Conservation (phyloP, 1,140 invertebrate species). For the Drosophila rufa region DNA sequence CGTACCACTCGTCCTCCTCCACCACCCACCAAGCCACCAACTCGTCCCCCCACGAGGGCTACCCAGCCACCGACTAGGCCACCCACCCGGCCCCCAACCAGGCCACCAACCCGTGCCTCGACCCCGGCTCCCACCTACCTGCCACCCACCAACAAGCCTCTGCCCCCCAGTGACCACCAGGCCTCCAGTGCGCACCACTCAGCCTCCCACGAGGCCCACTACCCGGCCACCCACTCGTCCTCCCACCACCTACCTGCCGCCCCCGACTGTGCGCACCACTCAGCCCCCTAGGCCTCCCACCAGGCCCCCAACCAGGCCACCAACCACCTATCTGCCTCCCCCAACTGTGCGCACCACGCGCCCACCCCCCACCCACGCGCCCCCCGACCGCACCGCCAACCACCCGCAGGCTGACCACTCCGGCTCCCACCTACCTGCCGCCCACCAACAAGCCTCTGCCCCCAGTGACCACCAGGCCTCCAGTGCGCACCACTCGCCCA, state of each 20-base stretch:
- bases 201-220: slow-evolving; percentile 31
- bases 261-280: slow-evolving; percentile 17
- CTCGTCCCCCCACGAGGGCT: slow-evolving; percentile 23
- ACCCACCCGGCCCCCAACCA: slow-evolving; percentile 33
- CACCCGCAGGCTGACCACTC: slow-evolving; percentile 10
- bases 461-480: slow-evolving; percentile 25
- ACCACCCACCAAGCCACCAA: slow-evolving; percentile 57
- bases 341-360: slow-evolving; percentile 17
- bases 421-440: slow-evolving; percentile 51
- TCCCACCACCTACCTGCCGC: slow-evolving; percentile 45
- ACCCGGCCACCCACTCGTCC: slow-evolving; percentile 45
- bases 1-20: slow-evolving; percentile 36
- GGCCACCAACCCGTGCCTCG: slow-evolving; percentile 31
- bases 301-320: slow-evolving; percentile 16
- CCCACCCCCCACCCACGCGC: slow-evolving; percentile 36
- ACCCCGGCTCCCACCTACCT: too few species aligned
- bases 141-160: slow-evolving; percentile 13
- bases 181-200: slow-evolving; percentile 37
- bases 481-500: slow-evolving; percentile 42
- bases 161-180: slow-evolving; percentile 23
- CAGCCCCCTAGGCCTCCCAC: slow-evolving; percentile 14
- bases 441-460: slow-evolving; percentile 16
- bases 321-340: slow-evolving; percentile 41
- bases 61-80: too few species aligned
- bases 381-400: slow-evolving; percentile 33